Evolutionary conservation across 1,140 invertebrate species (phyloP).

Genomic region (Drosophila trapezifrons): DNA sequence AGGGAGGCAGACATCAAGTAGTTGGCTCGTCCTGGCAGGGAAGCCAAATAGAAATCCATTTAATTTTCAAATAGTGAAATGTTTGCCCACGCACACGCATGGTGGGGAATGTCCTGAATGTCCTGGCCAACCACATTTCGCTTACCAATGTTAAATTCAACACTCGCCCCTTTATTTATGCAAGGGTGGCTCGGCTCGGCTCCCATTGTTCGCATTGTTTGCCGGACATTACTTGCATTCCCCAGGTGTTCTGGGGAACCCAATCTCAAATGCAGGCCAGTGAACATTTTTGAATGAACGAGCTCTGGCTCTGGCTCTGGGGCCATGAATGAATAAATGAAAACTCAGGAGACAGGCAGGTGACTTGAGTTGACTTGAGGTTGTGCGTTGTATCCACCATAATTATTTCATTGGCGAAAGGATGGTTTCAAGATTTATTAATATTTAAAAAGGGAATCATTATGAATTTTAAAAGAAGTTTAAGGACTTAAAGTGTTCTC

Average conservation of each 20-base stretch:
- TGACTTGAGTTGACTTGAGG: constrained; percentile 1
- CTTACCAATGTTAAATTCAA: constrained; percentile 51
- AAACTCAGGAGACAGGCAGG: constrained; percentile 13
- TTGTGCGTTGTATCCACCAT: not conserved
- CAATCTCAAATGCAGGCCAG: constrained; percentile 15
- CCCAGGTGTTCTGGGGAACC: constrained; percentile 14
- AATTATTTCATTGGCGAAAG: constrained; percentile 1
- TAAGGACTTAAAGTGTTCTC: not conserved
- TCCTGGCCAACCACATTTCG: constrained; percentile 4
- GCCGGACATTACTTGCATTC: constrained; percentile 43
- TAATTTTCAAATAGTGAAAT: constrained; percentile 79
- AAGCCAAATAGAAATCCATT: constrained; percentile 81
- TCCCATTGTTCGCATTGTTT: constrained; percentile 53
- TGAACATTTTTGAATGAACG: constrained; percentile 6
- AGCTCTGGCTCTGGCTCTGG: not conserved
- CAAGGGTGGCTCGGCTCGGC: constrained; percentile 30
- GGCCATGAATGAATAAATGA: constrained; percentile 34
- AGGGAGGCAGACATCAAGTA: constrained; percentile 59
- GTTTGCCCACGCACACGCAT: constrained; percentile 54
- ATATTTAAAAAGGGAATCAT: not conserved
- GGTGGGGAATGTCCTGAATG: constrained; percentile 36
- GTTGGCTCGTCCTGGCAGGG: constrained; percentile 40
- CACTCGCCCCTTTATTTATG: constrained; percentile 39
- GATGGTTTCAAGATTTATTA: constrained; percentile 2
- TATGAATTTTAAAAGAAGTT: not conserved